A percentile compares a stretch with the other conserved stretches of the same genome.
Evolutionary conservation across 2,888 invertebrate genomes (phyloP).

Genomic region (Ophioninae sp.): DNA sequence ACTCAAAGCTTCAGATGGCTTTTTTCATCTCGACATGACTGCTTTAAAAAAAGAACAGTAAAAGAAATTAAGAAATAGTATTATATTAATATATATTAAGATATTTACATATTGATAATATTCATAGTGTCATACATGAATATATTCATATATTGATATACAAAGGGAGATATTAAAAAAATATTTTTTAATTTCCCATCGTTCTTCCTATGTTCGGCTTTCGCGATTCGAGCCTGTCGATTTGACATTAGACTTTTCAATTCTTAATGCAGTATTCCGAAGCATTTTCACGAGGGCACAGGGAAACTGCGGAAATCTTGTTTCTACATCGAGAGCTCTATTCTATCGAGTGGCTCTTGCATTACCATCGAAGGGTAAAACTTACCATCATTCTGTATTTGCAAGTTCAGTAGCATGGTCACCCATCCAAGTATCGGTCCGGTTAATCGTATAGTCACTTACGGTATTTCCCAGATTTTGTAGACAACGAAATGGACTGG

Average conservation of each 20-base stretch:
- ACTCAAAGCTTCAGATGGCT: no score
- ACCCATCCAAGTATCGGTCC: background rate
- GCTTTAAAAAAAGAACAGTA: no score
- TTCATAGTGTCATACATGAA: no score
- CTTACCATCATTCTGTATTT: background rate
- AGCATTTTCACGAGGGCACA: background rate
- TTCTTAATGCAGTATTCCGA: background rate
- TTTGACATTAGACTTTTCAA: background rate
- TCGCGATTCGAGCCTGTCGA: background rate
- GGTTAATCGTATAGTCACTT: background rate
- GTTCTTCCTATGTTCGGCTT: background rate
- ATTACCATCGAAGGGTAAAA: background rate
- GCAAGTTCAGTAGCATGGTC: background rate
- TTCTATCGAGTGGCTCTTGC: background rate
- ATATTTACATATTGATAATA: no score
- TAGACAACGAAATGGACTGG: background rate
- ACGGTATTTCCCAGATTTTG: background rate
- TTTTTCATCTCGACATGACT: no score
- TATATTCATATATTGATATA: background rate
- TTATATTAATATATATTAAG: no score
- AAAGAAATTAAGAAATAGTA: no score
- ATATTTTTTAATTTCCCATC: background rate
- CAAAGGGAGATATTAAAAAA: background rate
- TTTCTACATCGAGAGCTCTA: background rate
- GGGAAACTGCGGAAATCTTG: background rate